Conservation (phyloP, 2,113 vertebrate species). For the Mormyrus iriodes region DNA sequence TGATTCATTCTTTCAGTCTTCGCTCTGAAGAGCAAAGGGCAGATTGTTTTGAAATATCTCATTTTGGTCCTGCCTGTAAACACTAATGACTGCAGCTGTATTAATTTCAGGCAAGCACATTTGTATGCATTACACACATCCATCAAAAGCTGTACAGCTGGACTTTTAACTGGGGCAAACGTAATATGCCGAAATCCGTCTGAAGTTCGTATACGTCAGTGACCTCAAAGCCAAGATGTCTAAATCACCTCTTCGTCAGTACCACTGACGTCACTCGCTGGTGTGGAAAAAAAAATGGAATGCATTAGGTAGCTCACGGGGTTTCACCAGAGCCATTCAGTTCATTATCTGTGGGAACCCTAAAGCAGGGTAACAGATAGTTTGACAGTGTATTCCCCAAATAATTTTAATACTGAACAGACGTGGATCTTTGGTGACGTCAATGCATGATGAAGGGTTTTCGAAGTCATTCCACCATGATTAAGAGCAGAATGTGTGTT, state of each 20-base stretch:
- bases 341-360: background rate
- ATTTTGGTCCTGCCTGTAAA: background rate
- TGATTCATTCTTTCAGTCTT: background rate
- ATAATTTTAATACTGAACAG: slow-evolving; percentile 6
- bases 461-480: background rate
- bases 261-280: background rate
- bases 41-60: background rate
- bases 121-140: background rate
- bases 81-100: background rate
- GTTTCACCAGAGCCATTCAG: background rate
- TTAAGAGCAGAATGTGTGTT: slow-evolving; percentile 14
- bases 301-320: background rate
- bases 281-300: background rate
- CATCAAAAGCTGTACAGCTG: background rate
- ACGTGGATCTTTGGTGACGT: background rate
- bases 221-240: background rate
- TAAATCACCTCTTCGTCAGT: background rate
- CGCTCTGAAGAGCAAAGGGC: background rate
- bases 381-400: background rate
- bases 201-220: background rate
- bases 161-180: background rate
- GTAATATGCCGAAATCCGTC: background rate
- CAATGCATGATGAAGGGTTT: background rate
- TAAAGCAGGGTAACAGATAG: background rate
- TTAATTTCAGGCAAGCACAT: background rate